Conservation (phyloP, 2,797 vertebrate genomes). For the Enteromius afrohamiltoni region DNA sequence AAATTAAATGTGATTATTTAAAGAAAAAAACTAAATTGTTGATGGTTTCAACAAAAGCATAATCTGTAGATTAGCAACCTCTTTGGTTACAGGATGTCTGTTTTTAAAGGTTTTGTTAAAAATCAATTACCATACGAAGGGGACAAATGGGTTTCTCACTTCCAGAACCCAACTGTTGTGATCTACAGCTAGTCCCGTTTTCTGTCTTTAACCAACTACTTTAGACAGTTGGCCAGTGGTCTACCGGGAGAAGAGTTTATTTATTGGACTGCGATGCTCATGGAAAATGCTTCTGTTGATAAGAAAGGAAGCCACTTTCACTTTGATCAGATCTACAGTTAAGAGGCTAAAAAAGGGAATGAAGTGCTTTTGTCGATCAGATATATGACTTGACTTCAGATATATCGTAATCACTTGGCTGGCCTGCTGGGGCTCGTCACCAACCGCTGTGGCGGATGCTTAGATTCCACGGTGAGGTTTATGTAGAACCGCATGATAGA, state of each 20-base stretch:
- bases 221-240: constrained; percentile 5
- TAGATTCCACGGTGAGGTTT: constrained; percentile 46
- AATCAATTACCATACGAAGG: neutral
- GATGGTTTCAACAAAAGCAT: neutral
- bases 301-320: constrained; percentile 36
- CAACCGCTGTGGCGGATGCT: constrained; percentile 46
- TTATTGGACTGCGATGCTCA: constrained; percentile 7
- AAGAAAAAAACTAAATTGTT: neutral
- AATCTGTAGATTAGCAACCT: neutral
- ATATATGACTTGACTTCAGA: constrained; percentile 31
- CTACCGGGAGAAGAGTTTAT: neutral
- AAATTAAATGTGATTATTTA: neutral
- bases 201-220: neutral
- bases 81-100: neutral
- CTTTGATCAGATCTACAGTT: constrained; percentile 48
- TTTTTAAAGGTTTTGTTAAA: neutral
- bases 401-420: constrained; percentile 53
- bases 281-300: constrained; percentile 36
- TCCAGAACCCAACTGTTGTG: neutral
- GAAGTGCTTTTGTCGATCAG: constrained; percentile 33
- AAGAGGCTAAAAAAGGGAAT: constrained; percentile 29
- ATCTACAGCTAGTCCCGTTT: neutral
- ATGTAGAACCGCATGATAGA: constrained; percentile 56
- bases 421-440: constrained; percentile 38
- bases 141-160: neutral